Conservation (phyloP, 2,113 vertebrate species). For the Elanoides forficatus region DNA sequence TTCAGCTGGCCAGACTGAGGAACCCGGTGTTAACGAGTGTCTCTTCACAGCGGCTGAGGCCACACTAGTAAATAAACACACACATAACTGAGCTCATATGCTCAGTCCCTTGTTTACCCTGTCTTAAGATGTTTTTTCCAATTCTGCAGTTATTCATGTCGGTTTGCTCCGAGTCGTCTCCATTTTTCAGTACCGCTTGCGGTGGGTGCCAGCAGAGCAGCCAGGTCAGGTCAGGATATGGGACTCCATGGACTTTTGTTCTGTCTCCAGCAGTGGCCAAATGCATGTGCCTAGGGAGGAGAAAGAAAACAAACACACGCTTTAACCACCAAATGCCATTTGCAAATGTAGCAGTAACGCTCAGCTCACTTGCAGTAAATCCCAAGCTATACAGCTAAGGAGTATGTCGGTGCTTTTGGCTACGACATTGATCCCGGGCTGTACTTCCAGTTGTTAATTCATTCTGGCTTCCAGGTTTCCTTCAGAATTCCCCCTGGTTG, state of each 20-base stretch:
- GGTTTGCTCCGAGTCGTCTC: not conserved
- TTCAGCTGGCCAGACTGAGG: not conserved
- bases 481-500: not conserved
- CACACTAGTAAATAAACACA: not conserved
- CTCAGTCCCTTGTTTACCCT: not conserved
- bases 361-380: not conserved
- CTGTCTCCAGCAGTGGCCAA: not conserved
- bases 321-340: not conserved
- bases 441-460: not conserved
- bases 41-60: not conserved
- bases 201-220: not conserved
- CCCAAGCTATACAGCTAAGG: not conserved
- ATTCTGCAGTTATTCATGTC: not conserved
- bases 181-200: not conserved
- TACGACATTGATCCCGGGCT: fast-evolving
- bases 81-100: not conserved
- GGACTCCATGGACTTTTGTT: not conserved
- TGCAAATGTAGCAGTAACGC: fast-evolving
- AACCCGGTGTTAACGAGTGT: not conserved
- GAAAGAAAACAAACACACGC: not conserved
- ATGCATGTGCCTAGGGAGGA: not conserved
- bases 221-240: not conserved
- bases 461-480: not conserved
- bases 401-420: not conserved
- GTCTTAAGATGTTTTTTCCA: not conserved